These are phyloP conservation scores for Nannoperca obscura DNA, from an alignment of 2,797 vertebrate species.

Conservation along the genomic window DNA sequence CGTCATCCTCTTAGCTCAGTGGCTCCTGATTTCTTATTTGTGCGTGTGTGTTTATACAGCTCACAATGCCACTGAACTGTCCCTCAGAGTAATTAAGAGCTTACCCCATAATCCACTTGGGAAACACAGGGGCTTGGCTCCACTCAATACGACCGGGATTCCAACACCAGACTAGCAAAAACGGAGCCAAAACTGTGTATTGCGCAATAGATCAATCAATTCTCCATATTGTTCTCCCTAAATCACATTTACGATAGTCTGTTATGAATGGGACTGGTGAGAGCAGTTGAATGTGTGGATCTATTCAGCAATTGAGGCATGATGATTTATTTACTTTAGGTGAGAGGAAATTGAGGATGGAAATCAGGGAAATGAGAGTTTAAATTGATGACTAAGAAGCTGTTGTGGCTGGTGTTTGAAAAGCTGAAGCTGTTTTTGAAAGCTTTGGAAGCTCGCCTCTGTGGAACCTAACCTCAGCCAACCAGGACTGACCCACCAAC, in stretches of 20 bases:
- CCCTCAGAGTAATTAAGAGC: constrained; percentile 79
- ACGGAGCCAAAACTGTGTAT: constrained; percentile 40
- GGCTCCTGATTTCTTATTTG: constrained; percentile 19
- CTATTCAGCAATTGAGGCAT: constrained; percentile 8
- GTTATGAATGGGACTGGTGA: constrained; percentile 26
- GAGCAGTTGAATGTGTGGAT: constrained; percentile 14
- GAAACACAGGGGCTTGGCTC: constrained; percentile 64
- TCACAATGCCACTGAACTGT: constrained; percentile 72
- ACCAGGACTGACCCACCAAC: background rate
- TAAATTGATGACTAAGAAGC: constrained; percentile 15
- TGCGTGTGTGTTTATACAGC: constrained; percentile 57
- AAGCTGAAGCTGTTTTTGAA: constrained; percentile 3
- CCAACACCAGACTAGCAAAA: constrained; percentile 52
- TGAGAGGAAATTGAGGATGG: constrained; percentile 35
- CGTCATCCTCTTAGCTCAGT: constrained; percentile 26
- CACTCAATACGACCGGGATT: constrained; percentile 61
- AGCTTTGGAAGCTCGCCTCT: background rate
- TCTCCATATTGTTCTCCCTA: constrained; percentile 37
- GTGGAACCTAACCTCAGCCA: no score
- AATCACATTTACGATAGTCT: constrained; percentile 28
- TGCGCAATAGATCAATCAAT: constrained; percentile 36
- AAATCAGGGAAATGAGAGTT: constrained; percentile 28
- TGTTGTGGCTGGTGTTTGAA: constrained; percentile 1
- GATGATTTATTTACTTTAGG: constrained; percentile 12
- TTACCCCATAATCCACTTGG: constrained; percentile 72